These are phyloP conservation scores for Ondatra zibethicus DNA, from an alignment of 2,113 vertebrate species.

Conservation along the genomic window DNA sequence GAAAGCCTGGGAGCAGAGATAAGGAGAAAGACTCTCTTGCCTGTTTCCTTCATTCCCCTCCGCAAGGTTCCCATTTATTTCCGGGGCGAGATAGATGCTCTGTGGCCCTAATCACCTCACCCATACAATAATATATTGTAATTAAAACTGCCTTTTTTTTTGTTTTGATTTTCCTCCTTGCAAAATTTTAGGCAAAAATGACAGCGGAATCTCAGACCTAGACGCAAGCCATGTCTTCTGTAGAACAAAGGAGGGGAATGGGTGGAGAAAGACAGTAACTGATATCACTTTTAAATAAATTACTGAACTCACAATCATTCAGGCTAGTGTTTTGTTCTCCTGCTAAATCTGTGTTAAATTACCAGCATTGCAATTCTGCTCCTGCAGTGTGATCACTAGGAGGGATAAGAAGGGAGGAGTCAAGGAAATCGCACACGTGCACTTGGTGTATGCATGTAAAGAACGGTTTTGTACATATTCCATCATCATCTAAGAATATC, in stretches of 20 bases:
- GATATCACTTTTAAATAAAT: conserved; percentile 35
- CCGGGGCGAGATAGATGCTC: not conserved
- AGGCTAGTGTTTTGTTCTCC: conserved; percentile 27
- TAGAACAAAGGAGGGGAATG: not conserved
- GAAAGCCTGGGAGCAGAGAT: not conserved
- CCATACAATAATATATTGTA: not conserved
- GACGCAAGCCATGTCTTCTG: not conserved
- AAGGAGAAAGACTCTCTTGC: not conserved
- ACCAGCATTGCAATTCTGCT: not conserved
- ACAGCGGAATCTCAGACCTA: not conserved
- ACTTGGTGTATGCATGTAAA: not conserved
- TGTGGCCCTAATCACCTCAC: not conserved
- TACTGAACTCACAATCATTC: not conserved
- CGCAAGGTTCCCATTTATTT: not conserved
- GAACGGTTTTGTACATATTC: conserved; percentile 61
- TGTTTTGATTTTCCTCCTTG: not conserved
- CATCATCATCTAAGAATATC: conserved; percentile 56
- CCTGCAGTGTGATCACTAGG: not conserved
- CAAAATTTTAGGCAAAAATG: not conserved
- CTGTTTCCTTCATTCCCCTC: not conserved
- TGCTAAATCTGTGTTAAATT: conserved; percentile 13
- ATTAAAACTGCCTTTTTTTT: not conserved
- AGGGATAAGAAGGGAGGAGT: conserved; percentile 19
- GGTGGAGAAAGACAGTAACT: not conserved
- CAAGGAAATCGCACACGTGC: not conserved